Base-by-base conservation (phyloP, 2,113 vertebrate species). In the Mesitornis unicolor region DNA sequence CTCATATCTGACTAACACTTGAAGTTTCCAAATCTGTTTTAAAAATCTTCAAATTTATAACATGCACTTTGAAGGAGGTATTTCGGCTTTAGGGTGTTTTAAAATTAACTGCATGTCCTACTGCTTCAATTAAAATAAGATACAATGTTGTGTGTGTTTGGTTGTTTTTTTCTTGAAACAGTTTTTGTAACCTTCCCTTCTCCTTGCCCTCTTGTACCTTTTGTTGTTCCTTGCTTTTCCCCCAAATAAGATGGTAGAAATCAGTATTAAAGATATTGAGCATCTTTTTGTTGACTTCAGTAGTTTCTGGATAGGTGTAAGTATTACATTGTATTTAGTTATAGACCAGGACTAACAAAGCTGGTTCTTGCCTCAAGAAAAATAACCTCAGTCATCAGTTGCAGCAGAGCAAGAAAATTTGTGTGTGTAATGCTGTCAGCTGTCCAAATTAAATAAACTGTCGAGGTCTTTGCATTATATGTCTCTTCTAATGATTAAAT, bases 371-470 rank as follows among this genome's bases (percentile, higher is more conserved):
- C 31, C 29, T 83, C 17, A 12, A 48, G 79, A 69, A 40, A 63
- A 42, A 6, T 5, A 60, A 74, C 42, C 19, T 80, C 43, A 10
- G 61, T 76, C 48, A n/a, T 19, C 29, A 40, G 0, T 54, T 54
- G 38, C 47, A 68, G 67, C 5, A 1, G 20, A 89, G 12, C 42
- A 83, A 70, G 64, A 74, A 54, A 20, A 8, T 14, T 16, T 63
- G 31, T 59, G 61, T 76, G 19, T 74, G 13, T 78, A 45, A 42
- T 89, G n/a, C 40, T 84, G 36, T 82, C 25, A 68, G 60, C 18
- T 76, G 65, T 60, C 61, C 43, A 87, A 71, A 84, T 84, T 68
- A 92, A 92, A 87, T 65, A 74, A 90, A n/a, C 20, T 43, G 20
- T 26, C 18, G 1, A 18, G 59, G 47, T n/a, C 36, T 83, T 85